A percentile compares a stretch with the other conserved stretches of the same genome.
These are phyloP conservation scores for Momotus momota DNA, from an alignment of 2,797 vertebrate genomes.

Conservation along the genomic window DNA sequence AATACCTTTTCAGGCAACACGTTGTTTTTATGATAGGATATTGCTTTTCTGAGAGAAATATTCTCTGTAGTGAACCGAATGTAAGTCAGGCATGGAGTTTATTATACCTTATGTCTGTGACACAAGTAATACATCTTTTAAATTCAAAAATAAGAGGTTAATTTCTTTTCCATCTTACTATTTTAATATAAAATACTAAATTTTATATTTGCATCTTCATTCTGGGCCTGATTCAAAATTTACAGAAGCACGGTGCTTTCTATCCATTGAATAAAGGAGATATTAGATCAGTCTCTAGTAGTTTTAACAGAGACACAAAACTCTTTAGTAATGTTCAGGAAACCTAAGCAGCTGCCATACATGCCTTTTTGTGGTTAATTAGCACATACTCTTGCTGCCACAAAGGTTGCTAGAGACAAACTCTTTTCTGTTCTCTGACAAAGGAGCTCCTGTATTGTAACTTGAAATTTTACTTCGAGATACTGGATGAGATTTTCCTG, in stretches of 20 bases:
- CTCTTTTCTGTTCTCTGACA: not conserved
- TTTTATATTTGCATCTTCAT: not conserved
- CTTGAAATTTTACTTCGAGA: not conserved
- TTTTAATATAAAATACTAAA: not conserved
- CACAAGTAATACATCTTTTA: not conserved
- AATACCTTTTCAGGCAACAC: too few relatives aligned
- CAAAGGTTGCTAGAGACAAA: not conserved
- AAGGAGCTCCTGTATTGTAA: not conserved
- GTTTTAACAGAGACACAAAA: not conserved
- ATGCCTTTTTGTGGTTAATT: not conserved
- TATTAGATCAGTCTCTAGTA: accelerated
- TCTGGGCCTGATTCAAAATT: not conserved
- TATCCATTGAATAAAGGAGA: not conserved
- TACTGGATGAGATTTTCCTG: not conserved
- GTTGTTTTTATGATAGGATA: too few relatives aligned
- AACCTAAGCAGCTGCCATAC: not conserved
- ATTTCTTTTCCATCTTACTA: not conserved
- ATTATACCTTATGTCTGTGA: not conserved
- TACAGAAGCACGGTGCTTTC: not conserved
- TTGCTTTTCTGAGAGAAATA: not conserved
- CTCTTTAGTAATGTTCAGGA: not conserved
- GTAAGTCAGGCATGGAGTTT: not conserved
- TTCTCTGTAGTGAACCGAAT: too few relatives aligned
- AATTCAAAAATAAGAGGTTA: not conserved
- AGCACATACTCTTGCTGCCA: not conserved